A percentile compares a stretch with the other conserved stretches of the same genome.
phyloP scores from a whole-genome alignment of 1,140 invertebrate species.

The Heterodera carotae region DNA sequence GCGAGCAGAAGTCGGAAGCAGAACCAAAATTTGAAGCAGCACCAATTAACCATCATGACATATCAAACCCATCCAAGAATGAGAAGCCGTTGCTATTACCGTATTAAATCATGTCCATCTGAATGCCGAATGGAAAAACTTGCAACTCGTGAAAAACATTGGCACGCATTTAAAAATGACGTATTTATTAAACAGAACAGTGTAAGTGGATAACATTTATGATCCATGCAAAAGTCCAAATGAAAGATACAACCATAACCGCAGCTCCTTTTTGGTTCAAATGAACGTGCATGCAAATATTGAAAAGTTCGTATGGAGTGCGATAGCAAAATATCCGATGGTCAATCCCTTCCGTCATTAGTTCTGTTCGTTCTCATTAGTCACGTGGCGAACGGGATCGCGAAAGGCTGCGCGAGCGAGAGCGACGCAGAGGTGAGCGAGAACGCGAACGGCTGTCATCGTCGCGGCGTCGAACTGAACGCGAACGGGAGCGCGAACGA shows the following conservation, averaged over 20 bases:
- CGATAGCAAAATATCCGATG: background rate
- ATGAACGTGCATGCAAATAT: too few relatives aligned
- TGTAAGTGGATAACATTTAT: background rate
- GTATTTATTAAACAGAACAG: too few relatives aligned
- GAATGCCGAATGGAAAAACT: too few relatives aligned
- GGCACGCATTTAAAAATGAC: too few relatives aligned
- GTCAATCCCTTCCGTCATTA: background rate
- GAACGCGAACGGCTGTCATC: slow-evolving; percentile 19
- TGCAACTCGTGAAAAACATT: too few relatives aligned
- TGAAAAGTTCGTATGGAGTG: too few relatives aligned
- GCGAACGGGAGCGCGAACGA: slow-evolving; percentile 12
- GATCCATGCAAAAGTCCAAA: background rate
- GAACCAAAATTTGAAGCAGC: slow-evolving; percentile 53
- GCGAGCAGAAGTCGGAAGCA: slow-evolving; percentile 39
- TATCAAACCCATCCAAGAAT: too few relatives aligned
- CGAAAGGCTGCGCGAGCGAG: slow-evolving; percentile 22
- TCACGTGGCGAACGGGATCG: slow-evolving; percentile 29
- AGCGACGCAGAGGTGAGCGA: slow-evolving; percentile 26
- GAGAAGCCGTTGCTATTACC: too few relatives aligned
- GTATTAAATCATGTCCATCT: too few relatives aligned
- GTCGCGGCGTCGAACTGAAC: slow-evolving; percentile 11
- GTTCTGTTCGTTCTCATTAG: background rate
- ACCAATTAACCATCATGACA: slow-evolving; percentile 35
- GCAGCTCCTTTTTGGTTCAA: too few relatives aligned
- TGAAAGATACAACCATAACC: background rate